Percentiles rank a stretch among this genome's conserved stretches.
Conservation (phyloP, 2,797 vertebrate species). For the Danionella dracula region DNA sequence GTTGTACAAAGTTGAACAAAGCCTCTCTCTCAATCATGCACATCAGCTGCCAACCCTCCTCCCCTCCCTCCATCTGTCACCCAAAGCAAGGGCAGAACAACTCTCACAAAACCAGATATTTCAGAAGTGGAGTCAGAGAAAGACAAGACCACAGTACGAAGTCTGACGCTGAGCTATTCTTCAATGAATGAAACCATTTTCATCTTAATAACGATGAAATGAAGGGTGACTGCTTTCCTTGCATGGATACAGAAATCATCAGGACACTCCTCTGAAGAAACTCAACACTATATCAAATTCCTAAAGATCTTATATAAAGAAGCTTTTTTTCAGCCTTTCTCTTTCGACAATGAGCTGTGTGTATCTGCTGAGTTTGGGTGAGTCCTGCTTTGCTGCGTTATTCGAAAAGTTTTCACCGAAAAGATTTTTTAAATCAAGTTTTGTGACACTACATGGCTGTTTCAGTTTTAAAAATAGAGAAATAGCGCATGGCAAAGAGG, state of each 20-base stretch:
- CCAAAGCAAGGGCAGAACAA: not conserved
- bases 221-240: not conserved
- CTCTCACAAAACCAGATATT: not conserved
- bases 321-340: not conserved
- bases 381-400: slow-evolving; percentile 6
- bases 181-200: too few relatives aligned
- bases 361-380: slow-evolving; percentile 32
- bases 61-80: not conserved
- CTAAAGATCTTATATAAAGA: too few relatives aligned
- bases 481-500: not conserved
- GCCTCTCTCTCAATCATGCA: not conserved
- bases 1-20: not conserved
- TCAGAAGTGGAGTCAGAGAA: not conserved
- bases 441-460: not conserved
- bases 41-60: not conserved
- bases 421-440: too few relatives aligned
- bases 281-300: not conserved
- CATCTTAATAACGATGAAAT: not conserved
- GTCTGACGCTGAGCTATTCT: too few relatives aligned
- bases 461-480: slow-evolving; percentile 2
- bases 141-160: not conserved
- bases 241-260: not conserved
- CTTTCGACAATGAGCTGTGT: slow-evolving; percentile 8
- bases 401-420: not conserved
- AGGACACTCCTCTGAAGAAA: not conserved